Conservation (phyloP, 2,797 vertebrate species). For the Anguilla marmorata region DNA sequence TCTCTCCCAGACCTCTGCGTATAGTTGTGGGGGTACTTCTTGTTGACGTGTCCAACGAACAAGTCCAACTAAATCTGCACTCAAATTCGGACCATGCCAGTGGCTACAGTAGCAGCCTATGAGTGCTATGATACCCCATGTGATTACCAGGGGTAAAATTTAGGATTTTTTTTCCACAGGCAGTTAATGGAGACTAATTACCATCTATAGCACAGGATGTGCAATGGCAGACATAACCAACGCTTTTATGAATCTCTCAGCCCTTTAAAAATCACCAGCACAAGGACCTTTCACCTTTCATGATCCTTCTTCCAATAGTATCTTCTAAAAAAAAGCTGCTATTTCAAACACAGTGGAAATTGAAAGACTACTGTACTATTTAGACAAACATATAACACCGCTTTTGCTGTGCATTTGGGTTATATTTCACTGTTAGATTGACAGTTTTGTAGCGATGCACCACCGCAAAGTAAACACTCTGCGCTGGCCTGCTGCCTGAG, state of each 20-base stretch:
- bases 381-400: neutral
- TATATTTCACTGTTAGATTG: neutral
- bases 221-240: neutral
- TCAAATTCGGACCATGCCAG: neutral
- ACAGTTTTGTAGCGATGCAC: slow-evolving; percentile 15
- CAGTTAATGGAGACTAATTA: neutral
- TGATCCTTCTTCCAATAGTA: neutral
- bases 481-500: neutral
- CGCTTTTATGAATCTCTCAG: neutral
- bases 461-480: neutral
- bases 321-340: neutral
- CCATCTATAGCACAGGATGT: neutral
- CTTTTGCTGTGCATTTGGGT: neutral
- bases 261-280: neutral
- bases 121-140: neutral
- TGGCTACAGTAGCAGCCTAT: neutral
- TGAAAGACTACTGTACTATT: slow-evolving; percentile 2
- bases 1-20: slow-evolving; percentile 8
- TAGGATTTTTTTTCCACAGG: neutral
- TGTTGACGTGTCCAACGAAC: neutral
- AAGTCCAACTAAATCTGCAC: neutral
- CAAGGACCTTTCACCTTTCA: neutral
- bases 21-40: neutral
- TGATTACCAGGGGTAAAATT: neutral
- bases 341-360: neutral